phyloP scores from a whole-genome alignment of 37 sponge, comb jelly and placozoan genomes.

The Beroe ovata region DNA sequence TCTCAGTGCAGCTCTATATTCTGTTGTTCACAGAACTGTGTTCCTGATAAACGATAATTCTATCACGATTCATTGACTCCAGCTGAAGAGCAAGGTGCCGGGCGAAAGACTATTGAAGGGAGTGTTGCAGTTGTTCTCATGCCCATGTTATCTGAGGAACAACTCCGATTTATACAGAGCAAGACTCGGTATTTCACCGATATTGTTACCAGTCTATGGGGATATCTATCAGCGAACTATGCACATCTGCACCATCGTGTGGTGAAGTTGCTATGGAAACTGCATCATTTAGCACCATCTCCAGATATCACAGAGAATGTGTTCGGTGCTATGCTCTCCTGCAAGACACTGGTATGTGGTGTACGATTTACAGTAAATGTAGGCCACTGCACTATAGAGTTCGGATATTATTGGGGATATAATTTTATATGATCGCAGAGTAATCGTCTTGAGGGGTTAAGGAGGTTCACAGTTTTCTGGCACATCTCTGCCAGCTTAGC shows the following conservation, averaged over 20 bases:
- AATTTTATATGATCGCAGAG: conserved; percentile 4
- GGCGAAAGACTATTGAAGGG: conserved; percentile 45
- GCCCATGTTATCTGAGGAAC: conserved; percentile 49
- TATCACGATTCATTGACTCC: no score
- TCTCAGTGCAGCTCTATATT: no score
- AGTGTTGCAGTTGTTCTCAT: conserved; percentile 61
- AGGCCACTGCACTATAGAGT: no score
- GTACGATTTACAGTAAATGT: no score
- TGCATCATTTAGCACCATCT: conserved; percentile 46
- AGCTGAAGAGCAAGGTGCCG: conserved; percentile 65
- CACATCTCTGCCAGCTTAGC: conserved; percentile 60
- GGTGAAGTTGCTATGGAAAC: conserved; percentile 65
- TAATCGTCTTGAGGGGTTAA: conserved; percentile 25
- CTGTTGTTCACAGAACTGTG: no score
- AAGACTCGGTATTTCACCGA: conserved; percentile 17
- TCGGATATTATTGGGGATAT: no score
- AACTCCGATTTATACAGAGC: conserved; percentile 60
- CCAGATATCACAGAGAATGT: conserved; percentile 64
- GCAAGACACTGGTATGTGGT: conserved; percentile 24
- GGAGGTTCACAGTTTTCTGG: conserved; percentile 65
- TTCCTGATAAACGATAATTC: no score
- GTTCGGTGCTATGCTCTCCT: conserved; percentile 39
- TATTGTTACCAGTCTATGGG: conserved; percentile 49
- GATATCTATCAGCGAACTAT: conserved; percentile 36
- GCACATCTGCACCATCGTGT: conserved; percentile 64